Base-by-base conservation (phyloP, 2,113 vertebrate genomes). In the Eudyptes chrysolophus region DNA sequence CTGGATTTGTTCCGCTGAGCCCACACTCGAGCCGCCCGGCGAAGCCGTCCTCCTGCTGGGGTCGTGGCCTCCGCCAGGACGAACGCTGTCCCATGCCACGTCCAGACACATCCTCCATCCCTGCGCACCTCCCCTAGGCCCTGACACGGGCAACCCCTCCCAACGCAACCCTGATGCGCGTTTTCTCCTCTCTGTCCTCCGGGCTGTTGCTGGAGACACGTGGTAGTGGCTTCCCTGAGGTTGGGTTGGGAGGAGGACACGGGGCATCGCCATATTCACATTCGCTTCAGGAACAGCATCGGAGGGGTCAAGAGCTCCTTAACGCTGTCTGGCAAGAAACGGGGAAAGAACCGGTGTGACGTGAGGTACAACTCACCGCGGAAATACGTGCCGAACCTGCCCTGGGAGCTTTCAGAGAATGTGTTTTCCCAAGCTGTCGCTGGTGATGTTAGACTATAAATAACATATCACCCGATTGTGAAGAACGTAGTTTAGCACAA, bases 161-260 rank as follows among this genome's bases (percentile, higher is more conserved):
- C 72, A 5, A 3, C 0, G 7, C 36, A 9, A 16, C 44, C 84
- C 84, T 26, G 11, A 11, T 0, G 9, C 9, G 4, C 34, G 0
- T 13, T 24, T 34, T 21, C 66, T 48, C n/a, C 65, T 29, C 57
- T 34, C 66, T 6, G 2, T 19, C 75, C n/a, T 19, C 9, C 9
- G 5, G 62, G 44, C 52, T 44, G 30, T 8, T 3, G 30, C 74
- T 27, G 46, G 14, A 11, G 55, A 38, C 34, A 2, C 26, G 0
- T 2, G 55, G 38, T 1, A 25, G 54, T 5, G 10, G 21, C 38
- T 18, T 16, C 34, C n/a, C 61, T 20, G 2, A 13, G 70, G 48
- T 2, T 13, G 69, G 49, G 57, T 2, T 10, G 20, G 64, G 20
- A 16, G 51, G 32, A 68, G 51, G 34, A 68, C 42, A 25, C 8